These are phyloP conservation scores for Agriopis marginaria DNA, from an alignment of 2,888 invertebrate genomes.

Conservation along the genomic window DNA sequence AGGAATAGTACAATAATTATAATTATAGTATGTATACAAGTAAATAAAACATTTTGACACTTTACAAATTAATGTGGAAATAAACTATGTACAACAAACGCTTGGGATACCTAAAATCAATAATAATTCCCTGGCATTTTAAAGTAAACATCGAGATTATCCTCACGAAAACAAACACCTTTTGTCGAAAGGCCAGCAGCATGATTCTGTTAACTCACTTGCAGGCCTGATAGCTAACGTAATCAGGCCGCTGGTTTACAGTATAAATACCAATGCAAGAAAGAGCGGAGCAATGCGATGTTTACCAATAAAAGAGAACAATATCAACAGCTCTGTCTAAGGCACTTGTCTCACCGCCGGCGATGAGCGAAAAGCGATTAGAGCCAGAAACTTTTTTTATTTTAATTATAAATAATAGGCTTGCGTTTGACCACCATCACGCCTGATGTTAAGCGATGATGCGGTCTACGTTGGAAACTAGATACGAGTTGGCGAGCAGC, in stretches of 20 bases:
- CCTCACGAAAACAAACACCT: conserved; percentile 6
- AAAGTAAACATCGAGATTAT: conserved; percentile 22
- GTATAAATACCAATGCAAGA: neutral
- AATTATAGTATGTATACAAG: conserved; percentile 28
- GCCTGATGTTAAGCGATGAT: too few relatives aligned
- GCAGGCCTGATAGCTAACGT: neutral
- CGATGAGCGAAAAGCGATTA: too few relatives aligned
- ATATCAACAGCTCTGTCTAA: neutral
- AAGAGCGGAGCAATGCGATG: neutral
- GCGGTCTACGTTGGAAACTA: too few relatives aligned
- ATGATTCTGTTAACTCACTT: neutral
- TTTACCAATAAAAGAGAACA: neutral
- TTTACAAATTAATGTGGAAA: conserved; percentile 16
- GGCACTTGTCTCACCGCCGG: too few relatives aligned
- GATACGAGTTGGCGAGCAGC: too few relatives aligned
- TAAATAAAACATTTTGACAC: conserved; percentile 30
- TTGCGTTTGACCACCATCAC: too few relatives aligned
- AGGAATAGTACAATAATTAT: conserved; percentile 34
- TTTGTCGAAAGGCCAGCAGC: neutral
- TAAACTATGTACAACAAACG: conserved; percentile 31
- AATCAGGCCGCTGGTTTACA: neutral
- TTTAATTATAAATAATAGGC: too few relatives aligned
- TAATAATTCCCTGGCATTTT: conserved; percentile 33
- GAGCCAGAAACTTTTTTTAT: too few relatives aligned
- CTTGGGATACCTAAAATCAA: conserved; percentile 28